phyloP scores from a whole-genome alignment of 2,888 invertebrate genomes.

The Synanthedon andrenaeformis region DNA sequence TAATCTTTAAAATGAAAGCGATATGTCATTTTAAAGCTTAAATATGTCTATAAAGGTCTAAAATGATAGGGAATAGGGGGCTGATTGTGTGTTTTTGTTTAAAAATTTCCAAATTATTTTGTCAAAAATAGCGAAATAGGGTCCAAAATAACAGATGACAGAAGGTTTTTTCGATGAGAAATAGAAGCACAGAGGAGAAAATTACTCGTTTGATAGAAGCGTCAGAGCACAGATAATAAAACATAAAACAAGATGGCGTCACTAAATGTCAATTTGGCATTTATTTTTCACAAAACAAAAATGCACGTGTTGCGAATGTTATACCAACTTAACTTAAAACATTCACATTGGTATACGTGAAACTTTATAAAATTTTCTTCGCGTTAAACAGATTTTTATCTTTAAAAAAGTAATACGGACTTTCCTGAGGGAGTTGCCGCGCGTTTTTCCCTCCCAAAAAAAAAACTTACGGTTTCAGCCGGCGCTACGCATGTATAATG shows the following conservation, averaged over 20 bases:
- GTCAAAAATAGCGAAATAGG: no score
- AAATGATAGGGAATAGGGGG: no score
- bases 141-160: no score
- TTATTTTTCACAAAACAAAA: conserved; percentile 1
- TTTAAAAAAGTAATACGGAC: not conserved
- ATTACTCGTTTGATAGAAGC: no score
- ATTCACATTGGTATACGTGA: conserved; percentile 15
- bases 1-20: no score
- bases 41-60: no score
- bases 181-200: no score
- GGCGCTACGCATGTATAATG: conserved; percentile 43
- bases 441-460: conserved; percentile 1
- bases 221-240: not conserved
- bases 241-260: not conserved
- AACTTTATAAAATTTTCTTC: conserved; percentile 19
- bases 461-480: conserved; percentile 15
- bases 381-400: conserved; percentile 12
- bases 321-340: conserved; percentile 19
- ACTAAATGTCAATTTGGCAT: not conserved
- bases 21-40: no score
- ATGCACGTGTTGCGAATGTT: conserved; percentile 14
- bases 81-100: no score
- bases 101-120: no score
- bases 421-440: not conserved
- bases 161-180: no score